Evolutionary conservation across 1,140 invertebrate genomes (phyloP), one percentile per base, ranked within the genome.

Genomic region (Eumaeus atala): DNA sequence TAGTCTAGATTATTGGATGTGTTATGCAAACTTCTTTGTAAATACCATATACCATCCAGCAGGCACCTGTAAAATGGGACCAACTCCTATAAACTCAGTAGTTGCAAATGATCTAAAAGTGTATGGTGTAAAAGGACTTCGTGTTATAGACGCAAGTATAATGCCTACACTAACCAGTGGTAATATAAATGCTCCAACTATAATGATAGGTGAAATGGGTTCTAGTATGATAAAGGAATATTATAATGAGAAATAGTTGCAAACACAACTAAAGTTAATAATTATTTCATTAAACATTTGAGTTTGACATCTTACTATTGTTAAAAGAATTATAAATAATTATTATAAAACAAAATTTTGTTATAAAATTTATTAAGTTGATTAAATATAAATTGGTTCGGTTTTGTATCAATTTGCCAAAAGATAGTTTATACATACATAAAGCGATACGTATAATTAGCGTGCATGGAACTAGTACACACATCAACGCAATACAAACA

Each of bases 171-270:
- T 94, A 38, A 88, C 91, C 0, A n/a, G n/a, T 10, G 93, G 92
- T 1, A 94, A 94, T 64, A 94, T 92, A 0, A 94, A 94, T 64
- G 93, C 92, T 0, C 91, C 93, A 0, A 90, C 89, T 0, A 92
- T 94, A 40, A 94, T 95, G 93, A 93, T 95, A 51, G 94, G 87
- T 1, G 94, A 95, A 73, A 93, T 93, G 70, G 93, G 88, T 0
- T 87, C 91, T 11, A 93, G 95, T 65, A 88, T 93, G 77, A 91
- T 94, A 93, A 92, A 77, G 51, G 49, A 7, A 14, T 9, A 2
- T 10, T 44, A 44, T 16, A 60, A 33, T 16, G 16, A 44, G 17
- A 9, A 44, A 44, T 28, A 28, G 2, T 28, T 28, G 6, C 2
- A 6, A 3, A 28, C 21, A 28, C 21, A 3, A 28, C 6, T 3